Percentiles rank a stretch among this genome's conserved stretches.
phyloP scores from a whole-genome alignment of 2,888 invertebrate genomes.

The Nephrotoma appendiculata region DNA sequence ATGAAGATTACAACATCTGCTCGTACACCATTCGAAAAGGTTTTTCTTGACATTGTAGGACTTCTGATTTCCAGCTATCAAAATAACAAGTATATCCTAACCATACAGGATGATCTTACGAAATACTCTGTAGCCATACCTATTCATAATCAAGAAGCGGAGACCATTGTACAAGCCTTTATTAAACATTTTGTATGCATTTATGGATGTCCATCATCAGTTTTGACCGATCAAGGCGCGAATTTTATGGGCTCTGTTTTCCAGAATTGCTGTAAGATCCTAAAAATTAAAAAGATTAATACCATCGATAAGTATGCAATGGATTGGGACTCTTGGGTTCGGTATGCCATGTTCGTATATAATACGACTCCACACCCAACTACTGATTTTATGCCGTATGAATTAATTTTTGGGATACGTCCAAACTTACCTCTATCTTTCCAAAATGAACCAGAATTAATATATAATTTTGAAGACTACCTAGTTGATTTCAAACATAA shows the following conservation, averaged over 20 bases:
- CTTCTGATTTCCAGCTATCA: not conserved
- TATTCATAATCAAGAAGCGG: slow-evolving; percentile 19
- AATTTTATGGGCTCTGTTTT: not conserved
- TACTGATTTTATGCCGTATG: slow-evolving; percentile 22
- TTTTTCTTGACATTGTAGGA: not conserved
- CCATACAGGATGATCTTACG: slow-evolving; percentile 21
- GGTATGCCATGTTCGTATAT: slow-evolving; percentile 20
- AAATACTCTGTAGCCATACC: slow-evolving; percentile 21
- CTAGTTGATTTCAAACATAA: slow-evolving; percentile 1
- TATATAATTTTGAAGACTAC: slow-evolving; percentile 16
- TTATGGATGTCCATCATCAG: not conserved
- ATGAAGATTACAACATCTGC: no score
- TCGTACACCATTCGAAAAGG: not conserved
- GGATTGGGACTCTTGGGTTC: slow-evolving; percentile 21
- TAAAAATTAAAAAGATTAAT: no score
- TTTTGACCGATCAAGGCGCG: not conserved
- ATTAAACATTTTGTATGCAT: not conserved
- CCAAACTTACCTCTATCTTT: slow-evolving; percentile 19
- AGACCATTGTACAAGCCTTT: slow-evolving; percentile 17
- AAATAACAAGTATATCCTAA: slow-evolving; percentile 12
- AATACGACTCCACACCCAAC: slow-evolving; percentile 20
- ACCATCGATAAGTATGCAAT: slow-evolving; percentile 12
- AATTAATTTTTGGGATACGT: slow-evolving; percentile 23
- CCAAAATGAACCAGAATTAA: slow-evolving; percentile 9
- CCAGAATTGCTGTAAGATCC: no score